Conservation (phyloP, 2,888 invertebrate genomes). For the Miltochrista miniata region DNA sequence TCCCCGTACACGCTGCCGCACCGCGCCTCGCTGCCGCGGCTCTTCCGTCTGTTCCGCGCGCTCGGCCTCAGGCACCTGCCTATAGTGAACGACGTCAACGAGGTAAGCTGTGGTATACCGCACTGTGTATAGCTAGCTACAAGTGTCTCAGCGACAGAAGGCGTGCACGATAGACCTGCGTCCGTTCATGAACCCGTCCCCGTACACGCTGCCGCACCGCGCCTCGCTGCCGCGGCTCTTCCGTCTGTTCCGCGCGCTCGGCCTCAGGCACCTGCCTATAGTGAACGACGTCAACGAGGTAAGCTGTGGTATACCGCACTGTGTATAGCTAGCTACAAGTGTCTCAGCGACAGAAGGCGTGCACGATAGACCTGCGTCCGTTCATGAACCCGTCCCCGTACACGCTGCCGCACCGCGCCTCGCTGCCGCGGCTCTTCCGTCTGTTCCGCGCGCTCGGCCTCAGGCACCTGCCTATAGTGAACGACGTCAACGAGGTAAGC, state of each 20-base stretch:
- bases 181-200: slow-evolving; percentile 98
- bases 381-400: slow-evolving; percentile 99
- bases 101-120: slow-evolving; percentile 84
- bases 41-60: slow-evolving; percentile 96
- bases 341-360: slow-evolving; percentile 89
- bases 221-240: slow-evolving; percentile 96
- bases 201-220: slow-evolving; percentile 93
- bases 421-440: slow-evolving; percentile 94
- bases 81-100: slow-evolving; percentile 95
- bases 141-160: slow-evolving; percentile 88
- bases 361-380: slow-evolving; percentile 93
- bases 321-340: slow-evolving; percentile 64
- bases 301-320: too few relatives aligned
- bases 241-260: slow-evolving; percentile 96
- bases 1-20: slow-evolving; percentile 94
- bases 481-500: slow-evolving; percentile 95
- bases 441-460: slow-evolving; percentile 97
- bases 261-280: slow-evolving; percentile 95
- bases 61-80: slow-evolving; percentile 96
- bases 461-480: slow-evolving; percentile 95
- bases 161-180: slow-evolving; percentile 93
- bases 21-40: slow-evolving; percentile 94
- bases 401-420: slow-evolving; percentile 92
- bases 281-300: slow-evolving; percentile 96
- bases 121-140: slow-evolving; percentile 46